A percentile compares a stretch with the other conserved stretches of the same genome.
Conservation (phyloP, 2,888 invertebrate genomes). For the Auanema freiburgensis region DNA sequence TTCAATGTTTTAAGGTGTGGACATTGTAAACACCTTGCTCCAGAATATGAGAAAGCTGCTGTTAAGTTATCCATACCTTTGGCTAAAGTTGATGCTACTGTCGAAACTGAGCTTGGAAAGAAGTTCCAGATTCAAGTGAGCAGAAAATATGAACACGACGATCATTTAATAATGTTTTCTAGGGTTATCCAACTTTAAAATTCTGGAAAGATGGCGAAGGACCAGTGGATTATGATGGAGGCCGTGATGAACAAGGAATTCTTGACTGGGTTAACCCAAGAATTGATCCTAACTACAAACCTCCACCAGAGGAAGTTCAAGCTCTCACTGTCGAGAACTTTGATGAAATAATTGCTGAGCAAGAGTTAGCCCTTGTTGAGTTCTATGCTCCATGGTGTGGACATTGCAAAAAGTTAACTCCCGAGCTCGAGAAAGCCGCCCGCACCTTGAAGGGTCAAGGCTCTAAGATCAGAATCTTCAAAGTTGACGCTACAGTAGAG, state of each 20-base stretch:
- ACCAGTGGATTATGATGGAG: constrained; percentile 69
- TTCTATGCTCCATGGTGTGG: constrained; percentile 72
- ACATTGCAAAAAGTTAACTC: constrained; percentile 68
- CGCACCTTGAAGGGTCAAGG: constrained; percentile 53
- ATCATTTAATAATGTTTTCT: constrained; percentile 66
- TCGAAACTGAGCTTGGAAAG: constrained; percentile 67
- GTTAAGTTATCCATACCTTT: constrained; percentile 61
- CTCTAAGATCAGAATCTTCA: constrained; percentile 65
- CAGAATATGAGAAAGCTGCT: constrained; percentile 70
- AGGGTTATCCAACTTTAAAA: constrained; percentile 70
- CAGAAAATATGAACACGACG: constrained; percentile 46
- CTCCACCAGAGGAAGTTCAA: constrained; percentile 69
- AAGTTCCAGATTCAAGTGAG: constrained; percentile 67
- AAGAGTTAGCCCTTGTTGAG: constrained; percentile 69
- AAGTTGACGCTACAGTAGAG: constrained; percentile 70
- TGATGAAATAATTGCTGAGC: constrained; percentile 65
- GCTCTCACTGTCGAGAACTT: constrained; percentile 69
- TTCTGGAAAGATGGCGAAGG: constrained; percentile 68
- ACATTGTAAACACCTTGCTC: constrained; percentile 68
- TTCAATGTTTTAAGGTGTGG: constrained; percentile 66
- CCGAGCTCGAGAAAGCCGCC: constrained; percentile 70
- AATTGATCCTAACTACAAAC: constrained; percentile 69
- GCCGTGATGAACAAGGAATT: constrained; percentile 67
- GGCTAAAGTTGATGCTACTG: constrained; percentile 70
- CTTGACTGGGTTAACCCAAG: constrained; percentile 68